Base-by-base conservation (phyloP, 2,797 vertebrate species). In the Hapalemur alaotrensis region DNA sequence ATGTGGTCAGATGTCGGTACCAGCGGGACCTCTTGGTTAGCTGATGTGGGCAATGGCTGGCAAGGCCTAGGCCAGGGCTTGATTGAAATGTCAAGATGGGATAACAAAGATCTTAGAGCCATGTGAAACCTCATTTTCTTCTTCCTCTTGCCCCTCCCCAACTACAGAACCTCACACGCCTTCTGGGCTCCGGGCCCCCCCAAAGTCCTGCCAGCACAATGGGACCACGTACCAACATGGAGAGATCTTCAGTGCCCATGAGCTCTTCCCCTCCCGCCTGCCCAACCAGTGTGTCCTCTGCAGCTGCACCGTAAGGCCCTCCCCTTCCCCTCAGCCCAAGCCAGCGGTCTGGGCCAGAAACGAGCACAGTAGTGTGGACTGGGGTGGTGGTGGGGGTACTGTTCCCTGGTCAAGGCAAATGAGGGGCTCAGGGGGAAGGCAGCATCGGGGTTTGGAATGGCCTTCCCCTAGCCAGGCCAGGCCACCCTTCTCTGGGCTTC, bases 261-360 rank as follows among this genome's bases (percentile, higher is more conserved):
- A 99, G 93, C 99, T 99, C 50, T 99, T 99, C 97, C 99, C 99
- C 1, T 99, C 99, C 92, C 99, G 98, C 93, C 99, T 99, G 95
- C 98, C 99, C 50, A 99, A 99, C 98, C 99, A 99, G 98, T 99
- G 99, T 97, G 99, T 99, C 80, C 99, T 99, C 98, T 99, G 99
- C 98, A 99, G 99, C 86, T 99, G 99, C 95, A 99, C 99, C 0
- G 99, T 99, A 98, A 99, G 99, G 25, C 0, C 11, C 46, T 43
- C 43, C 43, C 0, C 2, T 72, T 22, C 43, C 73, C 32, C 35
- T 48, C 0, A 23, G 61, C 35, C 48, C 65, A 69, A 72, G 46
- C 67, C n/a, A 3, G 30, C 1, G 1, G n/a, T 75, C 76, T 20
- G 28, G 28, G 70, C 38, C 25, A 23, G 72, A 61, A 61, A 48